Evolutionary conservation across 2,888 invertebrate species (phyloP).

Genomic region (Strigamia maritima): DNA sequence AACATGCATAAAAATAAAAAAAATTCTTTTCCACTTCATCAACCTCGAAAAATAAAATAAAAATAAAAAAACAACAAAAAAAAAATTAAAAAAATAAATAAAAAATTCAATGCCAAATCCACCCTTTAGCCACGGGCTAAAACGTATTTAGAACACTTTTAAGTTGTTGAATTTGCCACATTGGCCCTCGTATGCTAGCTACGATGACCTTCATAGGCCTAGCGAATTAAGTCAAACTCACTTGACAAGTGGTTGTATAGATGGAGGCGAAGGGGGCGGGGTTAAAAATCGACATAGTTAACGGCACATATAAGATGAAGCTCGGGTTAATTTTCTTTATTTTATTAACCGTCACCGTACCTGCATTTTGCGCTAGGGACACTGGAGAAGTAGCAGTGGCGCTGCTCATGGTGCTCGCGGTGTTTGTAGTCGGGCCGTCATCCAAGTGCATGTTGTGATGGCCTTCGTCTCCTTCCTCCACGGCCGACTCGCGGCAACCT

Average conservation of each 20-base stretch:
- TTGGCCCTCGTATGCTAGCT: neutral
- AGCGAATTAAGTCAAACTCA: neutral
- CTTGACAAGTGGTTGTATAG: neutral
- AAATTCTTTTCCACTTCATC: no score
- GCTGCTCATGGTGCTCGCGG: constrained; percentile 8
- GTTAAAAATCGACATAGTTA: neutral
- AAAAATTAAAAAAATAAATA: neutral
- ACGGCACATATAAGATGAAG: neutral
- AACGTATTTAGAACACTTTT: neutral
- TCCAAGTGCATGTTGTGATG: neutral
- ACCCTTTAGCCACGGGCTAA: neutral
- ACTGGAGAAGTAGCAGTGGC: neutral
- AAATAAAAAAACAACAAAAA: neutral
- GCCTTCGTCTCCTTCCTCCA: neutral
- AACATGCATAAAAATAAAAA: no score
- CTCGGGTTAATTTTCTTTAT: neutral
- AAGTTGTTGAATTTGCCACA: neutral
- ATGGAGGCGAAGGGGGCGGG: neutral
- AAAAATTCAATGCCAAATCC: neutral
- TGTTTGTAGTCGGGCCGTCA: neutral
- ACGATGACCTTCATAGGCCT: constrained; percentile 4
- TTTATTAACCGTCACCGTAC: neutral
- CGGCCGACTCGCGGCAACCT: neutral
- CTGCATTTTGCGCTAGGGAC: neutral
- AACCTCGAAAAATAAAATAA: neutral